phyloP scores from a whole-genome alignment of 2,113 vertebrate species.

The Dicaeum eximium region DNA sequence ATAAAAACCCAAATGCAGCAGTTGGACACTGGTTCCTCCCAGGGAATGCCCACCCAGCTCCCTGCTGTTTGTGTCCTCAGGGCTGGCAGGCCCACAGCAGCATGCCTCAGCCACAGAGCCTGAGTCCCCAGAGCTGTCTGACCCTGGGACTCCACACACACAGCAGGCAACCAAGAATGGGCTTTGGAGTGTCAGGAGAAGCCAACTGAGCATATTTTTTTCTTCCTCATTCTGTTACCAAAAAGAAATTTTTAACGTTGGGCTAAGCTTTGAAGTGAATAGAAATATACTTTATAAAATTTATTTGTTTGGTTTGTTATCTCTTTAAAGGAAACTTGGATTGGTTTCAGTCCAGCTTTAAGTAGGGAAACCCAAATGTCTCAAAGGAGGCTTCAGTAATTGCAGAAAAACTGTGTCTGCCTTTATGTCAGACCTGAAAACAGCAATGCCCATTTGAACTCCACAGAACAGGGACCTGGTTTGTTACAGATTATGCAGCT shows the following conservation, averaged over 20 bases:
- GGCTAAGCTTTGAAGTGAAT: not conserved
- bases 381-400: not conserved
- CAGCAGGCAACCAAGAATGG: not conserved
- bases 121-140: slow-evolving; percentile 56
- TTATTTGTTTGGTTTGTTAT: not conserved
- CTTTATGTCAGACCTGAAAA: not conserved
- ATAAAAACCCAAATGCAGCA: not conserved
- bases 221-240: not conserved
- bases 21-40: too few relatives aligned
- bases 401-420: not conserved
- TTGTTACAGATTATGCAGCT: not conserved
- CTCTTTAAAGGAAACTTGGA: not conserved
- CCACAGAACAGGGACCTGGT: not conserved
- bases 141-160: slow-evolving; percentile 1
- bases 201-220: not conserved
- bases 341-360: not conserved
- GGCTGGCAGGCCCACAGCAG: slow-evolving; percentile 75
- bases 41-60: not conserved
- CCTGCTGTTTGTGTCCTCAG: not conserved
- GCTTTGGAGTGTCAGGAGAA: not conserved
- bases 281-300: not conserved
- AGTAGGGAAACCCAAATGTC: not conserved
- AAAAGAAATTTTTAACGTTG: not conserved
- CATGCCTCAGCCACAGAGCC: not conserved
- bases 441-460: not conserved